Conservation (phyloP, 2,888 invertebrate species). For the Synanthedon myopaeformis region DNA sequence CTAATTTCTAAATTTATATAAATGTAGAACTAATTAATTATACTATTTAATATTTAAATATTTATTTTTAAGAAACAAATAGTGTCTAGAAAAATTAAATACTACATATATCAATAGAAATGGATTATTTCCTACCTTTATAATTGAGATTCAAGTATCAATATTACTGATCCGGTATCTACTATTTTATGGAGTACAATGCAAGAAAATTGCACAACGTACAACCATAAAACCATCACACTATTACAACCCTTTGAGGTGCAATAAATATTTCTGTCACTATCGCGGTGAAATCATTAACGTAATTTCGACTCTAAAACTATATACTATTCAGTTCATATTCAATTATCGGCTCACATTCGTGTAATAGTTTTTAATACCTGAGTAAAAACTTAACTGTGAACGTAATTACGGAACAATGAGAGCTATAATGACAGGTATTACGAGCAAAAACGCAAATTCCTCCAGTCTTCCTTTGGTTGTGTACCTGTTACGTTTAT, state of each 20-base stretch:
- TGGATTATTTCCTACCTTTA: background rate
- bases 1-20: too few species aligned
- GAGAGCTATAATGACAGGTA: slow-evolving; percentile 53
- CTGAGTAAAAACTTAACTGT: slow-evolving; percentile 41
- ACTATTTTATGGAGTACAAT: slow-evolving; percentile 30
- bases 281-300: slow-evolving; percentile 9
- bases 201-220: slow-evolving; percentile 60
- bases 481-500: slow-evolving; percentile 20
- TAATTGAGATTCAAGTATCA: slow-evolving; percentile 10
- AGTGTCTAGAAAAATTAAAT: too few species aligned
- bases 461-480: slow-evolving; percentile 37
- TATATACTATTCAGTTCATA: slow-evolving; percentile 9
- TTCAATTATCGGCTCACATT: slow-evolving; percentile 1
- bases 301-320: slow-evolving; percentile 17
- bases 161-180: slow-evolving; percentile 14
- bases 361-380: slow-evolving; percentile 9
- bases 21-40: too few species aligned
- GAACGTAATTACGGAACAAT: slow-evolving; percentile 54
- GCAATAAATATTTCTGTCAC: slow-evolving; percentile 54
- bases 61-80: too few species aligned
- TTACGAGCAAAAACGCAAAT: slow-evolving; percentile 30
- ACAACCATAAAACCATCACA: slow-evolving; percentile 59
- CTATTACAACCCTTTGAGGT: slow-evolving; percentile 63
- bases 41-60: too few species aligned
- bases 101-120: too few species aligned